phyloP scores from a whole-genome alignment of 2,797 vertebrate species.

The Chaunax sp. region DNA sequence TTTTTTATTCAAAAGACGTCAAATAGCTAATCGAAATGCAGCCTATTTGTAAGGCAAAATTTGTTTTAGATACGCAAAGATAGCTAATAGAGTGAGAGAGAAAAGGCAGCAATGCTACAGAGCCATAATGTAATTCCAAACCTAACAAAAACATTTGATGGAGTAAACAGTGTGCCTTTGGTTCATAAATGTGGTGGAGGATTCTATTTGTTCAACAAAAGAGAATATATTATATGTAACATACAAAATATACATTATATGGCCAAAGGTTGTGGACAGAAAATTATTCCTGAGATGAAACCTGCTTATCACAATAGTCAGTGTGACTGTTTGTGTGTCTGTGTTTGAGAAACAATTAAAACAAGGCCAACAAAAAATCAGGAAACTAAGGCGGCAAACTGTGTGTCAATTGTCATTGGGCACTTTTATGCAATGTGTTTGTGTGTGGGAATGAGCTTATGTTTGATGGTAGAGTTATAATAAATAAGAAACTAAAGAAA shows the following conservation, averaged over 20 bases:
- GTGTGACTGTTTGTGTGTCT: not conserved
- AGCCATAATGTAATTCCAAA: slow-evolving; percentile 62
- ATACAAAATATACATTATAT: slow-evolving; percentile 49
- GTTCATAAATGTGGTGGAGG: slow-evolving; percentile 57
- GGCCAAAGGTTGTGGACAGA: slow-evolving; percentile 15
- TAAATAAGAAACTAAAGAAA: not conserved
- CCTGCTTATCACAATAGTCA: slow-evolving; percentile 45
- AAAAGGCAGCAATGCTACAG: slow-evolving; percentile 28
- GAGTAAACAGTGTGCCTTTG: slow-evolving; percentile 49
- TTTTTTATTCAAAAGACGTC: slow-evolving; percentile 71
- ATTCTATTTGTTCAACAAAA: slow-evolving; percentile 63
- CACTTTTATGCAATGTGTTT: not conserved
- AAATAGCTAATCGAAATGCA: slow-evolving; percentile 72
- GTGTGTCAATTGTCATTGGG: not conserved
- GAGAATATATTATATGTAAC: slow-evolving; percentile 44
- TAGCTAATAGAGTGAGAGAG: slow-evolving; percentile 61
- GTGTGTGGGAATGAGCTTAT: not conserved
- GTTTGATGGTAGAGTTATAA: not conserved
- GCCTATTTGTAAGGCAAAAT: slow-evolving; percentile 68
- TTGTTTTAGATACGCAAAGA: slow-evolving; percentile 71
- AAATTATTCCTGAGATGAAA: slow-evolving; percentile 50
- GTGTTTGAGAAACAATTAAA: slow-evolving; percentile 8
- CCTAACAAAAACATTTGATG: slow-evolving; percentile 63
- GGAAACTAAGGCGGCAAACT: not conserved
- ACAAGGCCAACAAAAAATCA: slow-evolving; percentile 4